Percentiles rank a stretch among this genome's conserved stretches.
Evolutionary conservation across 2,113 vertebrate species (phyloP).

Genomic region (Pelecanus crispus): DNA sequence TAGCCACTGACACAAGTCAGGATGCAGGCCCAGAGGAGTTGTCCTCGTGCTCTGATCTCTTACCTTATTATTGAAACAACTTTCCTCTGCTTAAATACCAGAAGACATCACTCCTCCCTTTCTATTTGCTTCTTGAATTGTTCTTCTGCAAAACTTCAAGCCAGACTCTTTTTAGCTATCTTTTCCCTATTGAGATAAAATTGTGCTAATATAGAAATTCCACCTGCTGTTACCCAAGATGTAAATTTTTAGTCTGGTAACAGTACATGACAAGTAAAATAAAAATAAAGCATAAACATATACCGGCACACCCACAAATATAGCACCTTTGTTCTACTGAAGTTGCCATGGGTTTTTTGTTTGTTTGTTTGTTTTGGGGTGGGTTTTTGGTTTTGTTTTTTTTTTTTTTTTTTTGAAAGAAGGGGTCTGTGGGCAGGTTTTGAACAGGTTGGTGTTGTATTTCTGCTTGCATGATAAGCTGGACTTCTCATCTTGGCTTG

Average conservation of each 20-base stretch:
- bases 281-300: not conserved
- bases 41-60: not conserved
- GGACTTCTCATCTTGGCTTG: not conserved
- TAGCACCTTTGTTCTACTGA: not conserved
- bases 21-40: not conserved
- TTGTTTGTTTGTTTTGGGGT: not conserved
- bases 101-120: not conserved
- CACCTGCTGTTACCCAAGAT: not conserved
- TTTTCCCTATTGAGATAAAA: not conserved
- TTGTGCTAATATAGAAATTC: not conserved
- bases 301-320: not conserved
- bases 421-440: not conserved
- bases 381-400: not conserved
- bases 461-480: not conserved
- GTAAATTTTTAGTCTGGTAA: not conserved
- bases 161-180: not conserved
- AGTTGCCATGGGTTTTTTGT: not conserved
- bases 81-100: not conserved
- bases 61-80: not conserved
- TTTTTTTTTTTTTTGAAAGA: not conserved
- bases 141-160: not conserved
- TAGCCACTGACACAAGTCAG: not conserved
- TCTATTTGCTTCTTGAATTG: not conserved
- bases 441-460: not conserved
- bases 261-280: not conserved